A percentile compares a stretch with the other conserved stretches of the same genome.
Conservation (phyloP, 2,113 vertebrate genomes). For the Oreochromis niloticus region DNA sequence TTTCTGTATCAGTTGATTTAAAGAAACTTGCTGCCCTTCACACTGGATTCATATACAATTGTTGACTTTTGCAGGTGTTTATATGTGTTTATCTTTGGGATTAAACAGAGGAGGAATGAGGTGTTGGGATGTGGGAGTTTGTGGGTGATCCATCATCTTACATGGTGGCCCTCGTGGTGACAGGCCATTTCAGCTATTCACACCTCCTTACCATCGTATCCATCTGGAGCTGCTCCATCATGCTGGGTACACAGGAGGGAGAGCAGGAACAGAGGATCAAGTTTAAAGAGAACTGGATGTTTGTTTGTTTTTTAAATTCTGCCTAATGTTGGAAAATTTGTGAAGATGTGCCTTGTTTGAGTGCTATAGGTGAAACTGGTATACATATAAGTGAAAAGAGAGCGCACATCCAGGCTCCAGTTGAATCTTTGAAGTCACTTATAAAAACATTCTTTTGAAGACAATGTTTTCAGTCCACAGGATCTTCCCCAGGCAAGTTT, state of each 20-base stretch:
- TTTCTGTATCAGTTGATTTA: neutral
- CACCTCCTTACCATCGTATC: constrained; percentile 29
- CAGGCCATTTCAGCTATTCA: constrained; percentile 32
- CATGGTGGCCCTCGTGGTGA: constrained; percentile 32
- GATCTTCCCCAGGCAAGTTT: neutral
- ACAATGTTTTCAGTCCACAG: neutral
- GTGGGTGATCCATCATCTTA: constrained; percentile 25
- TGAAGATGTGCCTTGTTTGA: neutral
- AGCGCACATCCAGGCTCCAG: neutral
- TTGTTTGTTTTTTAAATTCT: fast-evolving
- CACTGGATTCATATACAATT: neutral
- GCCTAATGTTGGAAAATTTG: neutral
- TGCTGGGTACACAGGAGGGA: neutral
- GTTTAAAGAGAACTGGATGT: neutral
- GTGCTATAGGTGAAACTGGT: neutral
- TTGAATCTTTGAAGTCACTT: neutral
- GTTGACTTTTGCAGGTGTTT: neutral
- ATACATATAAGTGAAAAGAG: neutral
- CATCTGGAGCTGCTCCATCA: constrained; percentile 26
- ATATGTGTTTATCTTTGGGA: neutral
- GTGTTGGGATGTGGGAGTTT: neutral
- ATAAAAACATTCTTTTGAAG: neutral
- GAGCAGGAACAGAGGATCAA: neutral
- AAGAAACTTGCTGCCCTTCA: neutral
- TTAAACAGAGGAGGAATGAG: neutral